Evolutionary conservation across 2,797 vertebrate genomes (phyloP), one percentile per base, ranked within the genome.

Genomic region (Megalops cyprinoides): DNA sequence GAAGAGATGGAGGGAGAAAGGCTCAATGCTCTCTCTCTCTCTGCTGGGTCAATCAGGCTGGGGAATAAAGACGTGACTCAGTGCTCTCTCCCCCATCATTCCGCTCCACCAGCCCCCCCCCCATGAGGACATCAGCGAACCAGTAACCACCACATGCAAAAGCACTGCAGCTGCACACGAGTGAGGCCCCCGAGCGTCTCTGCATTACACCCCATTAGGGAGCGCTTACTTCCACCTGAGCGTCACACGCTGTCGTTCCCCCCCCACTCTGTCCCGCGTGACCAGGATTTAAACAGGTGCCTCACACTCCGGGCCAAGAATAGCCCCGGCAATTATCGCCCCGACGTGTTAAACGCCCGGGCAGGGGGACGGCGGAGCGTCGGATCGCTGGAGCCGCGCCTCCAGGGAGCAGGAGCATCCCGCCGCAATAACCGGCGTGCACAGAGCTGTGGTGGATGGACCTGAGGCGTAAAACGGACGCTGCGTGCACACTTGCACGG

Each of bases 381-480:
- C 28, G 44, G 71, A 25, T n/a, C 79, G 31, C 58, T 37, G 58
- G 48, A 44, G 51, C 44, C 75, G 73, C 39, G 53, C 56, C 9
- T 51, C 62, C 31, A 18, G 62, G n/a, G 71, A 69, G 58, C 20
- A 60, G 34, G 51, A 4, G 69, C 42, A 44, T 39, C 31, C 55
- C 58, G 67, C 46, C 56, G 34, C 58, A 10, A 76, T 81, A 65
- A 76, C 42, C 42, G 37, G 39, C 62, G 48, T 48, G 49, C 31
- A 3, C 20, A 79, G 49, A 53, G 18, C 49, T 14, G 4, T 49
- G 23, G 55, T 18, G 56, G 82, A 78, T 39, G 46, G 10, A 14
- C 34, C 8, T 39, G 55, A 28, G 44, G 87, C 25, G 55, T 18
- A n/a, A n/a, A n/a, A n/a, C n/a, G n/a, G n/a, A n/a, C n/a, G n/a